Conservation (phyloP, 2,797 vertebrate genomes). For the Manis javanica region DNA sequence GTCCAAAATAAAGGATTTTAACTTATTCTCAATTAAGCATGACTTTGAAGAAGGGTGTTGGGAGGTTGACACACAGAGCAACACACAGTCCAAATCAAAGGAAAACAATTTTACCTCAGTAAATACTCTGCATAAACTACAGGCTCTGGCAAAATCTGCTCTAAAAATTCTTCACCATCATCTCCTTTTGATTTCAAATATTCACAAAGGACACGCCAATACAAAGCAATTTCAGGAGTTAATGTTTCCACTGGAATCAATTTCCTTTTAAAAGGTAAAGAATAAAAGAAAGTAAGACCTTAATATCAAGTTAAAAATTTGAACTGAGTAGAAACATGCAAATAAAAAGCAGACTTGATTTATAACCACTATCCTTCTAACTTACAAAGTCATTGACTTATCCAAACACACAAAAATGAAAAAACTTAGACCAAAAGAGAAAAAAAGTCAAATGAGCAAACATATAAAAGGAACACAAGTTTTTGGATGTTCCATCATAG, state of each 20-base stretch:
- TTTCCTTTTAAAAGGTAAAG: conserved; percentile 86
- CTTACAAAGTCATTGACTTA: conserved; percentile 12
- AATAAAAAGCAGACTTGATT: conserved; percentile 26
- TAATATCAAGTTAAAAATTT: conserved; percentile 25
- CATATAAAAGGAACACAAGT: background rate
- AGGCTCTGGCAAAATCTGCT: conserved; percentile 93
- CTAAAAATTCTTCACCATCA: conserved; percentile 93
- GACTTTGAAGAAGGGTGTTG: background rate
- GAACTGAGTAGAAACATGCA: background rate
- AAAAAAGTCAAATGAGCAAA: conserved; percentile 25
- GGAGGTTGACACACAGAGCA: background rate
- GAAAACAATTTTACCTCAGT: conserved; percentile 87
- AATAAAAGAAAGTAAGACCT: conserved; percentile 47
- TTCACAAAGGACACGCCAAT: conserved; percentile 95
- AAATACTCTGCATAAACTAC: conserved; percentile 94
- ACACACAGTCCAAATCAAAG: conserved; percentile 8
- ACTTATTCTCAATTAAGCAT: background rate
- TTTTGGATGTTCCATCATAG: background rate
- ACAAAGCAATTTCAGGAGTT: conserved; percentile 93
- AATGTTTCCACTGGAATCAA: conserved; percentile 92
- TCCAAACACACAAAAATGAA: conserved; percentile 38
- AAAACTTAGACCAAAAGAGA: background rate
- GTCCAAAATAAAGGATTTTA: background rate
- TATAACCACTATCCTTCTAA: conserved; percentile 42
- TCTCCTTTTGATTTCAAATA: conserved; percentile 93